Base-by-base conservation (phyloP, 2,888 invertebrate genomes). In the Hipparchia sbordonii region DNA sequence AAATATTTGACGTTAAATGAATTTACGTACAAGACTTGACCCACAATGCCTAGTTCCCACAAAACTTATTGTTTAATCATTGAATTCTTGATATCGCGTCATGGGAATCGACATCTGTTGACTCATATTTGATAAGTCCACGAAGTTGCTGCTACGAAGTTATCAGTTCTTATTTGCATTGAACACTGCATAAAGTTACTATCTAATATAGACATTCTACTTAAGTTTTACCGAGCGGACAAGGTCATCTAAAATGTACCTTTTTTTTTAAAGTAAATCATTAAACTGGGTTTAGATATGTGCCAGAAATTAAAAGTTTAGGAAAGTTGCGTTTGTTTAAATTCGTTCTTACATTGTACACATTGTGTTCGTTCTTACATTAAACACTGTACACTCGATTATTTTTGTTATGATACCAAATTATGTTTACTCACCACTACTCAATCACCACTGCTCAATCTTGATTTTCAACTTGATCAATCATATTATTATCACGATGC, bases 51-150 rank as follows among this genome's bases (percentile, higher is more conserved):
- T 68, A 46, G 56, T 74, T 76, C 70, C 63, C 73, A 77, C 61
- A 66, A 59, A 74, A 39, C 1, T 51, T 62, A 62, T 73, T 61
- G 60, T 56, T 71, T 59, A 68, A 59, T 60, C 12, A 59, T 68
- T 56, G 59, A 61, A 69, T 71, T 59, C 56, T 59, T 57, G 39
- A 46, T 59, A 10, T 65, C 54, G 23, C 54, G 60, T 46, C 60
- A 56, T 74, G 79, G 61, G 74, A 77, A 73, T 59, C 63, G 66
- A 71, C 77, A 77, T 72, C 59, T 78, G 79, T 61, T 71, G 33
- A 59, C 7, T 71, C 13, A 62, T 67, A 60, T 48, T 72, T 61
- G n/a, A 72, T 61, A 67, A 62, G 60, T 61, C 56, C 66, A 13
- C 66, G 66, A 69, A 69, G 66, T 59, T 46, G 70, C 23, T 48